Percentiles rank a stretch among this genome's conserved stretches.
These are phyloP conservation scores for Plutella xylostella DNA, from an alignment of 2,888 invertebrate genomes.

Conservation along the genomic window DNA sequence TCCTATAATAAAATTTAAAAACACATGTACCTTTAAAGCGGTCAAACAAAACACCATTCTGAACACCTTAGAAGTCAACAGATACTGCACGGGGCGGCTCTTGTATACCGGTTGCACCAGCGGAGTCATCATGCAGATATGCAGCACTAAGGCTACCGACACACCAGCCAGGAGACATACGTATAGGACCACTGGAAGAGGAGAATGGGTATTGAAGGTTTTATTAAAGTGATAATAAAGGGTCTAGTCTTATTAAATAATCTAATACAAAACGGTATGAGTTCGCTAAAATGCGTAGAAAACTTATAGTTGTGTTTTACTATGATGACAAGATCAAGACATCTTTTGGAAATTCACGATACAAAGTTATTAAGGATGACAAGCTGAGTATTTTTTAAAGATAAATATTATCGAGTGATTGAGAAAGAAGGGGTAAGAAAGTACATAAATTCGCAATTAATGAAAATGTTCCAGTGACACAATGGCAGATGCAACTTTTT, in stretches of 20 bases:
- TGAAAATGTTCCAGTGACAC: too few relatives aligned
- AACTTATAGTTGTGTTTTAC: background rate
- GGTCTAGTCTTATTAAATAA: background rate
- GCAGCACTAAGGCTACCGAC: slow-evolving; percentile 36
- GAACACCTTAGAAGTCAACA: slow-evolving; percentile 33
- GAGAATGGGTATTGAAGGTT: too few relatives aligned
- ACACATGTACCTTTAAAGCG: slow-evolving; percentile 34
- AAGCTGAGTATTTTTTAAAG: too few relatives aligned
- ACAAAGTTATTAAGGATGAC: background rate
- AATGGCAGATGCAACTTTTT: too few relatives aligned
- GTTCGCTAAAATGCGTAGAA: background rate
- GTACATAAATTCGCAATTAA: too few relatives aligned
- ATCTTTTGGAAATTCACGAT: background rate
- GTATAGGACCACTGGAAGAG: slow-evolving; percentile 46
- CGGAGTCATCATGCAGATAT: slow-evolving; percentile 37
- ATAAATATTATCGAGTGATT: too few relatives aligned
- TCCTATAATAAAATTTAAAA: background rate
- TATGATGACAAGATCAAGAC: background rate
- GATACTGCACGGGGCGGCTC: slow-evolving; percentile 26
- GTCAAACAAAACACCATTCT: slow-evolving; percentile 42
- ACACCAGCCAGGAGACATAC: slow-evolving; percentile 36
- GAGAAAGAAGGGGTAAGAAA: too few relatives aligned
- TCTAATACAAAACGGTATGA: background rate
- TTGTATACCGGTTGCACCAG: slow-evolving; percentile 30
- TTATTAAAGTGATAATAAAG: too few relatives aligned